Evolutionary conservation across 2,888 invertebrate species (phyloP), one percentile per base, ranked within the genome.

Genomic region (Eubasilissa splendida): DNA sequence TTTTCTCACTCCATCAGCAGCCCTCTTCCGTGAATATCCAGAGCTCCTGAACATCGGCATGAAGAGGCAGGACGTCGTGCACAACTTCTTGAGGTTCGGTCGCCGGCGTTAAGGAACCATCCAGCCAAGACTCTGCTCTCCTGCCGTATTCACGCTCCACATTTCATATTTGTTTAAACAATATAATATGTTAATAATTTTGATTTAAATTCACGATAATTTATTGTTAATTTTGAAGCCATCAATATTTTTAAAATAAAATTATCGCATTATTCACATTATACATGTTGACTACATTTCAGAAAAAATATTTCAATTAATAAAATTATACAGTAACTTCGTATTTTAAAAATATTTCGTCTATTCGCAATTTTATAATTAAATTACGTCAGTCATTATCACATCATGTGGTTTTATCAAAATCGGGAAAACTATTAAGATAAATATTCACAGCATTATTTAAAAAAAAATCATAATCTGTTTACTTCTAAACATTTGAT

Each of bases 31-130:
- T 83, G 90, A 91, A 87, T 90, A 91, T 87, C 90, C 91, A 0
- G 90, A 90, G 79, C 88, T 90, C 5, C 86, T 90, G 76, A 93
- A 94, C 89, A 93, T 92, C 84, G 95, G 94, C 84, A 93, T 93
- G 86, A 96, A 96, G 88, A 92, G 96, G 83, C 96, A 96, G 86
- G 96, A 97, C 89, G 95, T 96, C 73, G 96, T 96, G 86, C 97
- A 97, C 89, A 96, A 96, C 79, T 97, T 97, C 90, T 92, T 97
- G 85, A 94, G 96, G 86, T 97, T 97, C 88, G 97, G 97, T 79
- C 93, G 95, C 87, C 93, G 95, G 87, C 94, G 95, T 84, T 84
- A 84, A 74, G 63, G n/a, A 22, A 33, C 5, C 58, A 14, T 60
- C 31, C 74, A 50, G 52, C 63, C 76, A 71, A 42, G 60, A 76